phyloP scores from a whole-genome alignment of 2,797 vertebrate species.

The Centroberyx gerrardi region DNA sequence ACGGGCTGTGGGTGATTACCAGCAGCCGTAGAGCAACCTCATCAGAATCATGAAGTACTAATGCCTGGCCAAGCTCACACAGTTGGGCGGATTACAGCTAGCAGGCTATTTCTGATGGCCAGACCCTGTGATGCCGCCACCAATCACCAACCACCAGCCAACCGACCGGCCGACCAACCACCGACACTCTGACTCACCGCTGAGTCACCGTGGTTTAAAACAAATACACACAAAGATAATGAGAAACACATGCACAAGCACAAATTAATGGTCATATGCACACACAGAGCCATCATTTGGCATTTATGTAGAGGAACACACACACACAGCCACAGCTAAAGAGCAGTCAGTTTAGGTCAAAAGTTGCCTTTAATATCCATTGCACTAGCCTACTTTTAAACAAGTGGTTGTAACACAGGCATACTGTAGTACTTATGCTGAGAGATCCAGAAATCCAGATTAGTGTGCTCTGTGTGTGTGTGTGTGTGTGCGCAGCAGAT shows the following conservation, averaged over 20 bases:
- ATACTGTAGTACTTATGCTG: conserved; percentile 36
- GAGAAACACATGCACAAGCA: neutral
- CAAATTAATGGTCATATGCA: conserved; percentile 1
- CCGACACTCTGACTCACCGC: conserved; percentile 31
- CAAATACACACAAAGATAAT: neutral
- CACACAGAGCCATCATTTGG: neutral
- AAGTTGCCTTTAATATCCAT: conserved; percentile 39
- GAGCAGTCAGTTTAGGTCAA: conserved; percentile 10
- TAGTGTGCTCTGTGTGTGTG: conserved; percentile 49
- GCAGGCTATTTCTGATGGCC: conserved; percentile 56
- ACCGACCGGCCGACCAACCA: neutral
- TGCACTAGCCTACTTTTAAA: conserved; percentile 42
- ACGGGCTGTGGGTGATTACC: conserved; percentile 67
- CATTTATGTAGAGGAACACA: neutral
- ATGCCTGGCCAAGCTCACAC: conserved; percentile 51
- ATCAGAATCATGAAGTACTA: conserved; percentile 57
- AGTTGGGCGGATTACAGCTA: conserved; percentile 62
- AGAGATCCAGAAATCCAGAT: conserved; percentile 64
- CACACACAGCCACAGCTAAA: neutral
- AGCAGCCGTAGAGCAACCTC: conserved; percentile 57
- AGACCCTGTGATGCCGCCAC: conserved; percentile 34
- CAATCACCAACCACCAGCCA: neutral
- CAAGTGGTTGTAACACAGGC: conserved; percentile 32
- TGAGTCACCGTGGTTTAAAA: conserved; percentile 19
- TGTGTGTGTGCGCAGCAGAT: conserved; percentile 53